Base-by-base conservation (phyloP, 2,888 invertebrate genomes). In the Baccha elongata region DNA sequence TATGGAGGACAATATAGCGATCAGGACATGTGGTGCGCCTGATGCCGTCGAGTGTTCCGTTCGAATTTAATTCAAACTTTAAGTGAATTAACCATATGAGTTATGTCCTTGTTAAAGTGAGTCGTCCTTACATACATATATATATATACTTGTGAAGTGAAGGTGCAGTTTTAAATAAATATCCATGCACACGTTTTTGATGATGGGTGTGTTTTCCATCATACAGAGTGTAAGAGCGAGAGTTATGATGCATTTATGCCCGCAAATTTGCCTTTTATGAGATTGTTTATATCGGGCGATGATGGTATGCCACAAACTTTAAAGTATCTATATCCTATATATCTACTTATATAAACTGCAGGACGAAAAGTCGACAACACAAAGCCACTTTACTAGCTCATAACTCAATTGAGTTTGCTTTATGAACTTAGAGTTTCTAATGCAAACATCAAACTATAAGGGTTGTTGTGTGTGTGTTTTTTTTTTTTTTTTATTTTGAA, bases 181-280 rank as follows among this genome's bases (percentile, higher is more conserved):
- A 42, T 64, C 40, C 42, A 32, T 5, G 40, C 58, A 60, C 60
- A 60, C 53, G 29, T 48, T 64, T 42, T 50, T 15, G 55, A 29
- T 40, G 19, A 10, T 65, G 60, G 52, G 50, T 72, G 60, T 60
- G 50, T 55, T 55, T 13, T 8, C 21, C 42, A 29, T 7, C 19
- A 37, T 13, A 21, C 26, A 40, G 15, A 26, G 15, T 15, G 40
- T 6, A 42, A 29, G 42, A 60, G 60, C 60, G 26, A 71, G 26
- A 71, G 60, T 60, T 62, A 67, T 72, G 71, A 81, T 67, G 62
- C 50, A 71, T 67, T 71, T 75, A 71, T 71, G 60, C 62, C 72
- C 78, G 64, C 73, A 83, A 83, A 83, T 83, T 83, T 78, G 62
- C 64, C 78, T 83, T 83, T 83, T 83, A 83, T 67, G 72, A 83